Percentiles rank a stretch among this genome's conserved stretches.
Evolutionary conservation across 2,113 vertebrate genomes (phyloP).

Genomic region (Etia nguti): DNA sequence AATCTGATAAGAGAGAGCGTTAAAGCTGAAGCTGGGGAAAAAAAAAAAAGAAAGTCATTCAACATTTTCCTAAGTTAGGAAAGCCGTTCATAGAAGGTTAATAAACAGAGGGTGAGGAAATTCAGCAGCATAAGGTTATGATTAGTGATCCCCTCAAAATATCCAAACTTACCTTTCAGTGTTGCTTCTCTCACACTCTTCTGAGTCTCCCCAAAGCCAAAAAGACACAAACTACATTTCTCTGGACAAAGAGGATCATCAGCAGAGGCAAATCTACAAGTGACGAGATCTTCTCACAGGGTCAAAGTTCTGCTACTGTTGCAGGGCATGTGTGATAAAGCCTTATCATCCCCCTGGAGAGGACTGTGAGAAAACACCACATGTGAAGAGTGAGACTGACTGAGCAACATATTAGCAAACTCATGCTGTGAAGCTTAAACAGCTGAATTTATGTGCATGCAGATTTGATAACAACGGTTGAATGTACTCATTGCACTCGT

Average conservation of each 20-base stretch:
- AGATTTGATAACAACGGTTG: not conserved
- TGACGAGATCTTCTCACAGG: conserved; percentile 7
- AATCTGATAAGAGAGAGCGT: not conserved
- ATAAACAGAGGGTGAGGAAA: not conserved
- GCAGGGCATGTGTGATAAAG: conserved; percentile 34
- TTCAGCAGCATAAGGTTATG: not conserved
- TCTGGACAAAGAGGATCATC: not conserved
- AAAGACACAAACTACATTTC: not conserved
- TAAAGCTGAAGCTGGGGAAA: not conserved
- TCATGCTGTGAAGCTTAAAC: not conserved
- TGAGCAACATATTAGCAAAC: not conserved
- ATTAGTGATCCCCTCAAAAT: not conserved
- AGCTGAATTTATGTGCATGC: not conserved
- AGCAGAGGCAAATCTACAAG: not conserved
- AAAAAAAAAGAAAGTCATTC: too few relatives aligned
- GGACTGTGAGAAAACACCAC: conserved; percentile 47
- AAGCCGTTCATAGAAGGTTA: not conserved
- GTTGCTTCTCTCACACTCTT: not conserved
- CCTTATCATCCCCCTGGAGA: conserved; percentile 38
- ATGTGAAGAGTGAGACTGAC: not conserved
- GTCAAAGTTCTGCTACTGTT: conserved; percentile 63
- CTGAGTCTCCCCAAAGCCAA: not conserved
- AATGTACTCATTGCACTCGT: not conserved
- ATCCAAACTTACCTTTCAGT: conserved; percentile 31
- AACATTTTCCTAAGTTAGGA: not conserved